A percentile compares a stretch with the other conserved stretches of the same genome.
phyloP scores from a whole-genome alignment of 2,888 invertebrate species.

The Meganola albula region DNA sequence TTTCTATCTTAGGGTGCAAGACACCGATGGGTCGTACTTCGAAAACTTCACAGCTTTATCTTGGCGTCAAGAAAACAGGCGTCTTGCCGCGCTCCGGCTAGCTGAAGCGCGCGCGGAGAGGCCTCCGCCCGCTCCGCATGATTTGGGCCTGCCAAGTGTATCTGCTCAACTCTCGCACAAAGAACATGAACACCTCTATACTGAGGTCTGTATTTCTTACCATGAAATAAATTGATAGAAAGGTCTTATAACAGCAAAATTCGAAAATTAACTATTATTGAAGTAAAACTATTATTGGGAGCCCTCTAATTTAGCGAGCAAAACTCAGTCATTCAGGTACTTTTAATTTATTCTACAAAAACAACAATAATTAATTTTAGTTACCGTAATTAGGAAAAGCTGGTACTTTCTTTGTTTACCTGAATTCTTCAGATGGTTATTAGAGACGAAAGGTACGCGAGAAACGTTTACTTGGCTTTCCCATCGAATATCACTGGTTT shows the following conservation, averaged over 20 bases:
- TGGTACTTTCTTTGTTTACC: not conserved
- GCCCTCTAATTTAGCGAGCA: no score
- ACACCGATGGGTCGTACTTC: conserved; percentile 95
- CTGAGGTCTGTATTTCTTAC: conserved; percentile 46
- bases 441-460: not conserved
- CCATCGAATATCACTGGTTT: not conserved
- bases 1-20: conserved; percentile 97
- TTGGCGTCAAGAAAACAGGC: conserved; percentile 94
- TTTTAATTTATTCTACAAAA: no score
- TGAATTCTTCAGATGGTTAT: not conserved
- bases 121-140: conserved; percentile 77
- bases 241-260: not conserved
- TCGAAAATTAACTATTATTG: not conserved
- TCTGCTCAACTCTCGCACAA: conserved; percentile 84
- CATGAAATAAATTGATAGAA: not conserved
- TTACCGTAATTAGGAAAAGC: no score
- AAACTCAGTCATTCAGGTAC: no score
- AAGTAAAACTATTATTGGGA: no score
- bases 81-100: conserved; percentile 86
- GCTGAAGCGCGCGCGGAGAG: conserved; percentile 85
- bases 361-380: no score
- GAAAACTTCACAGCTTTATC: conserved; percentile 95
- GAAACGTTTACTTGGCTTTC: not conserved
- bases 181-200: conserved; percentile 71
- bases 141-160: conserved; percentile 84